Percentiles rank a stretch among this genome's conserved stretches.
Conservation (phyloP, 1,140 invertebrate genomes). For the Ctenoplectra terminalis region DNA sequence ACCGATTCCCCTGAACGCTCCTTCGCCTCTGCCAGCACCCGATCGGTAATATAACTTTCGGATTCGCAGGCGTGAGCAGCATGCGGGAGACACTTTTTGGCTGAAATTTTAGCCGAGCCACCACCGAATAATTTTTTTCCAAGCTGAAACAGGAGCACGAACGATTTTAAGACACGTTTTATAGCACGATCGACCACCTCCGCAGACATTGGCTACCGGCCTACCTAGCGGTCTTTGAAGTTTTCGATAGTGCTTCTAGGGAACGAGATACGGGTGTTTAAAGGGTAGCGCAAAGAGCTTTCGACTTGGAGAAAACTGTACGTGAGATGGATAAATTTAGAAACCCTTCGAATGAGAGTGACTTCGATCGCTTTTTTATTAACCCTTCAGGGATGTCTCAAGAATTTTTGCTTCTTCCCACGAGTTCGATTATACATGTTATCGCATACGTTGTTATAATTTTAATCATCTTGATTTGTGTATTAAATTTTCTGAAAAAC, state of each 20-base stretch:
- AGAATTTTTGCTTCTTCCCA: no score
- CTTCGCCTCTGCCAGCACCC: slow-evolving; percentile 4
- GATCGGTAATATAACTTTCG: slow-evolving; percentile 43
- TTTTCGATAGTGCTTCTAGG: no score
- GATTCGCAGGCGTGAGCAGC: slow-evolving; percentile 29
- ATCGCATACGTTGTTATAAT: no score
- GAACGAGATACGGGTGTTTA: no score
- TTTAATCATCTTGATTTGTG: no score
- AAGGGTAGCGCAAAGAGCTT: not conserved
- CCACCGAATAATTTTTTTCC: not conserved
- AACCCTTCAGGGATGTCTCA: not conserved
- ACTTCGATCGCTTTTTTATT: not conserved
- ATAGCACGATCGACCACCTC: not conserved
- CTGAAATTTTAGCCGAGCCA: slow-evolving; percentile 5
- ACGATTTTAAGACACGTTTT: not conserved
- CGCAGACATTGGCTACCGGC: no score
- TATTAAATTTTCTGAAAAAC: no score
- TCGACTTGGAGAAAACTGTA: slow-evolving; percentile 8
- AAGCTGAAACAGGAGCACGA: no score
- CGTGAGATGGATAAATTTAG: slow-evolving; percentile 19
- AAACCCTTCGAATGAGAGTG: not conserved
- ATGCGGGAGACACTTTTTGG: slow-evolving; percentile 3
- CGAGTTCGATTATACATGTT: no score
- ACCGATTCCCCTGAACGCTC: slow-evolving; percentile 21
- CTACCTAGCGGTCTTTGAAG: no score